Conservation (phyloP, 2,113 vertebrate species). For the Silurus asotus region DNA sequence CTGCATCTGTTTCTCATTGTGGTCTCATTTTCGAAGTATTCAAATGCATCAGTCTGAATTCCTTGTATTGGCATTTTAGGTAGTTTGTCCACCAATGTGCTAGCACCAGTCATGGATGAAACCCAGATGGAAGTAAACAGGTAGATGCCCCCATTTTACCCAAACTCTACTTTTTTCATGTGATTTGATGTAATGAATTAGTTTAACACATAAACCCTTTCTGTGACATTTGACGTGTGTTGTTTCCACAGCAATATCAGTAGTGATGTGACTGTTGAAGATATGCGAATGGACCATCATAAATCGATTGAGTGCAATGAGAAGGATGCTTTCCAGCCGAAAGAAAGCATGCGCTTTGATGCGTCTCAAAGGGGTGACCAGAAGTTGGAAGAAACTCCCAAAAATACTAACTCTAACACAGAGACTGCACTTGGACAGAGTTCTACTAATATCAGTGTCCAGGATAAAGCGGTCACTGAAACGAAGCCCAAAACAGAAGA, state of each 20-base stretch:
- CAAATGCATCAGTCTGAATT: neutral
- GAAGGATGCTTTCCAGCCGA: slow-evolving; percentile 17
- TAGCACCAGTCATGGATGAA: slow-evolving; percentile 35
- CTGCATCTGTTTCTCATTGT: neutral
- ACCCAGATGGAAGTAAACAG: slow-evolving; percentile 26
- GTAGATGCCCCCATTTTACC: neutral
- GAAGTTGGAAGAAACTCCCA: slow-evolving; percentile 25
- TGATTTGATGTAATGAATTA: neutral
- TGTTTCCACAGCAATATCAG: slow-evolving; percentile 48
- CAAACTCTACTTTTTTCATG: neutral
- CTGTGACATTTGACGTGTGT: neutral
- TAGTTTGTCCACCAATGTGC: neutral
- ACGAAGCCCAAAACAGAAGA: slow-evolving; percentile 57
- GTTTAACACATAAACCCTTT: neutral
- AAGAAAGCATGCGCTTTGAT: slow-evolving; percentile 35
- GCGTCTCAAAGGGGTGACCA: slow-evolving; percentile 32
- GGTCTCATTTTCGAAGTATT: neutral
- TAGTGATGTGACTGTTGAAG: slow-evolving; percentile 46
- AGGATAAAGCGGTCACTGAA: slow-evolving; percentile 24
- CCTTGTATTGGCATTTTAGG: neutral
- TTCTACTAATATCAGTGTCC: slow-evolving; percentile 18
- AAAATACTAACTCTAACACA: slow-evolving; percentile 37
- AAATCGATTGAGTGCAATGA: neutral
- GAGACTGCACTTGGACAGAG: slow-evolving; percentile 28
- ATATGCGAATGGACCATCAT: slow-evolving; percentile 9